Base-by-base conservation (phyloP, 1,140 invertebrate species). In the Drosophila nigrodunni region DNA sequence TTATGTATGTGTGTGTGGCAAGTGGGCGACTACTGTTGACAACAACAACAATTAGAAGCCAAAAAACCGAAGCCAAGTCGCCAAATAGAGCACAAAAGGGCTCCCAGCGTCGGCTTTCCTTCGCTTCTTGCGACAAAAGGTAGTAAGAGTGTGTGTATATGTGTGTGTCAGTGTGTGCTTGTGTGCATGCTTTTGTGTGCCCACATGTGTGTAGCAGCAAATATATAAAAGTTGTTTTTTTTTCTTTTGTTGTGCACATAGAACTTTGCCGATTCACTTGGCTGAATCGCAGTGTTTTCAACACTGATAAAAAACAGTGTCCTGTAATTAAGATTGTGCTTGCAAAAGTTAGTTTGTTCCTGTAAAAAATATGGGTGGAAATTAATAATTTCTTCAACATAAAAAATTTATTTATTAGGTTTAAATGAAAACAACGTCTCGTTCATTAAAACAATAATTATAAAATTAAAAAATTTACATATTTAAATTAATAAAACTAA, bases 41-140 rank as follows among this genome's bases (percentile, higher is more conserved):
- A 74, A 58, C 52, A 39, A 68, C 57, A 77, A 79, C 77, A 87
- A 87, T 87, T 88, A 87, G 80, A 82, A 78, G 76, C 74, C 74
- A 72, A 80, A 79, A 82, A 77, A 82, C 82, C 82, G 80, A 75
- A 71, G 72, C 72, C 58, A 62, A 74, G 58, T 69, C 66, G 59
- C 58, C 73, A 64, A 70, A 46, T 46, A 57, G 61, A 30, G 21
- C 69, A 80, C 80, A 74, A 75, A 75, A 76, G 60, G 68, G 43
- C 21, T 18, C 55, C 65, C 55, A 57, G 60, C 74, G 35, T 72
- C 58, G 73, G 39, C 58, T 71, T 52, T 41, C 47, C 50, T 50
- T 52, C 18, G 34, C 10, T 10, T 44, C 41, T 15, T 18, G 9
- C 44, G 13, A 30, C 52, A 57, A 30, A 30, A 30, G 25, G 25